Evolutionary conservation across 2,797 vertebrate genomes (phyloP).

Genomic region (Heteromormyrus szaboi): DNA sequence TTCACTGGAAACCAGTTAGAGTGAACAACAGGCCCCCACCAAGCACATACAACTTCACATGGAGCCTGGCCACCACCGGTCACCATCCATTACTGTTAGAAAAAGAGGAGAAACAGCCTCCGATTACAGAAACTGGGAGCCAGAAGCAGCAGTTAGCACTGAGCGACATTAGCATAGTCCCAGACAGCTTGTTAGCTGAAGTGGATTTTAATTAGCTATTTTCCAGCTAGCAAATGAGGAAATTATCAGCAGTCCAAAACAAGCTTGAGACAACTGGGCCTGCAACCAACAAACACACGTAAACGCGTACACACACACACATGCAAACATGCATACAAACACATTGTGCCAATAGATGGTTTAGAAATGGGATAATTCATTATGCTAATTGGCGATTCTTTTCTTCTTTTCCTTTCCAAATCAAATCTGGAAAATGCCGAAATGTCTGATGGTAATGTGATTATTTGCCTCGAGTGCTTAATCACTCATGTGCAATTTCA

Average conservation of each 20-base stretch:
- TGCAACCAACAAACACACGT: slow-evolving; percentile 60
- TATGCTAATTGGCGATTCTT: slow-evolving; percentile 41
- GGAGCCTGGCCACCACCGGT: slow-evolving; percentile 53
- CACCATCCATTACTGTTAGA: slow-evolving; percentile 56
- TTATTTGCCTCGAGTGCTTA: slow-evolving; percentile 38
- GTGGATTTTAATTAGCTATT: slow-evolving; percentile 99
- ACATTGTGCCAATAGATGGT: slow-evolving; percentile 50
- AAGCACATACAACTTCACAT: slow-evolving; percentile 28
- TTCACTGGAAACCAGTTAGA: slow-evolving; percentile 49
- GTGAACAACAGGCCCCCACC: slow-evolving; percentile 52
- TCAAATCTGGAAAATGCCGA: slow-evolving; percentile 30
- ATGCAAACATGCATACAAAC: slow-evolving; percentile 24
- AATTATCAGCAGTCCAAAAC: slow-evolving; percentile 92
- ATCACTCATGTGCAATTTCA: slow-evolving; percentile 37
- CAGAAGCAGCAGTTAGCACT: slow-evolving; percentile 79
- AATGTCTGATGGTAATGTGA: slow-evolving; percentile 26
- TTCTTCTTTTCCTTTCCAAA: slow-evolving; percentile 41
- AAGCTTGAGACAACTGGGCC: slow-evolving; percentile 82
- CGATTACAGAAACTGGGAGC: slow-evolving; percentile 74
- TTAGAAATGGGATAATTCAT: slow-evolving; percentile 45
- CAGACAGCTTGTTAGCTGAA: slow-evolving; percentile 98
- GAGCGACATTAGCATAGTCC: slow-evolving; percentile 87
- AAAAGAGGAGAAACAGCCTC: slow-evolving; percentile 67
- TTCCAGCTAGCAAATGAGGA: slow-evolving; percentile 94
- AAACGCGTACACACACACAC: slow-evolving; percentile 21